These are phyloP conservation scores for Epicauta chinensis DNA, from an alignment of 1,140 invertebrate species.

Conservation along the genomic window DNA sequence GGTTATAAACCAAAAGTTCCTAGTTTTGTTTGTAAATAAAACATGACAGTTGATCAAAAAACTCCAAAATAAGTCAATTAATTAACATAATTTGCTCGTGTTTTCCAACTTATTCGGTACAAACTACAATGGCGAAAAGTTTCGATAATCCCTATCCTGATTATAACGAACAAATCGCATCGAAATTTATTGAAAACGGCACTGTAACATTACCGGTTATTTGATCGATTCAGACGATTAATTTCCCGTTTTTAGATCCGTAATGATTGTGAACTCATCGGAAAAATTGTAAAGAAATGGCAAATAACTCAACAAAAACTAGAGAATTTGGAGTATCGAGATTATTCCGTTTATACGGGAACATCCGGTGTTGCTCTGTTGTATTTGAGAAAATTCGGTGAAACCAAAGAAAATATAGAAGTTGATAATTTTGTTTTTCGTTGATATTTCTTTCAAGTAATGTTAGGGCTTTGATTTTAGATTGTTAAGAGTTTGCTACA, in stretches of 20 bases:
- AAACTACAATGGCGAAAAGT: not conserved
- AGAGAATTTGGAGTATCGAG: slow-evolving; percentile 33
- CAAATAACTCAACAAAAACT: slow-evolving; percentile 27
- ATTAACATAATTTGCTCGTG: too few relatives aligned
- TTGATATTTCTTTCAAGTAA: not conserved
- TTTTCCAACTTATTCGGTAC: too few relatives aligned
- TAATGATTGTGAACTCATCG: slow-evolving; percentile 20
- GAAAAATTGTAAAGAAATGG: slow-evolving; percentile 33
- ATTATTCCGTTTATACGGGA: slow-evolving; percentile 50
- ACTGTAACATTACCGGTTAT: slow-evolving; percentile 11
- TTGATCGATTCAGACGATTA: not conserved
- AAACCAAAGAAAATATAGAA: slow-evolving; percentile 29
- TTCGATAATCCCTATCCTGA: slow-evolving; percentile 29
- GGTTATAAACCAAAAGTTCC: too few relatives aligned
- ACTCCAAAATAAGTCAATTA: too few relatives aligned
- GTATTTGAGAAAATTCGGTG: slow-evolving; percentile 29
- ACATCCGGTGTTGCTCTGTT: slow-evolving; percentile 47
- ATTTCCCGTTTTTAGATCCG: slow-evolving; percentile 1
- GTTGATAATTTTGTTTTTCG: slow-evolving; percentile 16
- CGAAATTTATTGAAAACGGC: slow-evolving; percentile 18
- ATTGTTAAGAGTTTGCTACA: slow-evolving; percentile 47
- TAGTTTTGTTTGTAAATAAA: too few relatives aligned
- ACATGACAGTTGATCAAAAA: too few relatives aligned
- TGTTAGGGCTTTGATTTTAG: slow-evolving; percentile 28
- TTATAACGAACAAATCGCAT: slow-evolving; percentile 19